Evolutionary conservation across 2,888 invertebrate genomes (phyloP).

Genomic region (Athalia cordata): DNA sequence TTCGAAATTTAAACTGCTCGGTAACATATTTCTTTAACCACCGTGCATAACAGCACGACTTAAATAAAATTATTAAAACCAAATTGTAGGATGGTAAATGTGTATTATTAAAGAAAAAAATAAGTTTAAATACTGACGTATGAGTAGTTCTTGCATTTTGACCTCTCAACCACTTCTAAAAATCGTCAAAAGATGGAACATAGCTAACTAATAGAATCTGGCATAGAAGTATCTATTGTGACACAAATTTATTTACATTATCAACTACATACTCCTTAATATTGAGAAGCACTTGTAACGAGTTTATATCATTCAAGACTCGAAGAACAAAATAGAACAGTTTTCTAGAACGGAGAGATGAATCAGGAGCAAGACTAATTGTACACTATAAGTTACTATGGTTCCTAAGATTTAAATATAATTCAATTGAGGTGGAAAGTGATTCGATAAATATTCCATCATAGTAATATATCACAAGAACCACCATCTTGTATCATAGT

Average conservation of each 20-base stretch:
- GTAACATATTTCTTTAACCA: slow-evolving; percentile 20
- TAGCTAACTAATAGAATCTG: background rate
- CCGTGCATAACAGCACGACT: background rate
- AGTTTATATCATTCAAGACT: background rate
- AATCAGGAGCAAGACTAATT: slow-evolving; percentile 29
- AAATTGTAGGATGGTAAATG: slow-evolving; percentile 49
- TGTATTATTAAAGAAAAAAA: slow-evolving; percentile 54
- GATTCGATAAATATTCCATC: slow-evolving; percentile 2
- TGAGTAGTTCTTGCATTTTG: slow-evolving; percentile 27
- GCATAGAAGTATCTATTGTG: background rate
- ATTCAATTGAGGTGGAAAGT: slow-evolving; percentile 11
- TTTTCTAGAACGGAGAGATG: slow-evolving; percentile 41
- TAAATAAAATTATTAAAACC: background rate
- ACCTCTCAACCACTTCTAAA: slow-evolving; percentile 42
- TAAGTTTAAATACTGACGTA: slow-evolving; percentile 11
- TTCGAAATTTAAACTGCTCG: slow-evolving; percentile 40
- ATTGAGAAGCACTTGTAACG: background rate
- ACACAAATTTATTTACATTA: slow-evolving; percentile 43
- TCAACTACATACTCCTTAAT: slow-evolving; percentile 7
- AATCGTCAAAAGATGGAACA: slow-evolving; percentile 25
- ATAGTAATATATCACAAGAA: background rate
- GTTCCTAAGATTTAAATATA: slow-evolving; percentile 25
- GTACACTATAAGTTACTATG: slow-evolving; percentile 20
- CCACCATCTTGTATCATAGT: background rate
- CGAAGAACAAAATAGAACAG: background rate